Evolutionary conservation across 2,113 vertebrate species (phyloP), one percentile per base, ranked within the genome.

Genomic region (Microtus oregoni): DNA sequence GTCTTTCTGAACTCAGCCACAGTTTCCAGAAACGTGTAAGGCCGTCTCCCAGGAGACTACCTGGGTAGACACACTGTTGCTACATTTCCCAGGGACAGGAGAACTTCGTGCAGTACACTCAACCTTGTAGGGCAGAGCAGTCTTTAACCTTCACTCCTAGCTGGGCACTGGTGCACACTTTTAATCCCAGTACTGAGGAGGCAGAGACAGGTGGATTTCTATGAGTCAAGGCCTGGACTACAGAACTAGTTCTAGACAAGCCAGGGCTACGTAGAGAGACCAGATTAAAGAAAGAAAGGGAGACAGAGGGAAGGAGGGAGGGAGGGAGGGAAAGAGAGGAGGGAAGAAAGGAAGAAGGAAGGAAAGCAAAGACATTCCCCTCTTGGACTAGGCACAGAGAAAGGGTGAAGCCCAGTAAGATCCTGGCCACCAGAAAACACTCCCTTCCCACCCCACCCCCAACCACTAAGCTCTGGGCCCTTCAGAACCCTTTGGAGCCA

Each of bases 51-150:
- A 5, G 30, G 24, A 86, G 20, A 32, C 12, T 72, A 1, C 26
- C 79, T 47, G 22, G 15, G 38, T 63, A 65, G 11, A 28, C 35
- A 12, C 44, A 11, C n/a, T 41, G 32, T 10, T 28, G 38, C 61
- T 38, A 52, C 44, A 67, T 67, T 50, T 41, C 17, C 38, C 13
- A 68, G 73, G 70, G 24, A 30, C 55, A n/a, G 50, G 35, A 22
- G 28, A 68, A n/a, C 32, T n/a, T 3, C 0, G 14, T n/a, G 4
- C 0, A 30, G 55, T 50, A n/a, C 3, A 5, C 26, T 55, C 65
- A 30, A 26, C 2, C 17, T n/a, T 9, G 1, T 6, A 13, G 82
- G 38, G 61, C 35, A 76, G 50, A 63, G 24, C 24, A 19, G 2
- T 79, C 87, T 72, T 82, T 79, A 89, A 41, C 44, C 15, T 52